Evolutionary conservation across 2,888 invertebrate genomes (phyloP), one percentile per base, ranked within the genome.

Genomic region (Netelia fuscicornis): DNA sequence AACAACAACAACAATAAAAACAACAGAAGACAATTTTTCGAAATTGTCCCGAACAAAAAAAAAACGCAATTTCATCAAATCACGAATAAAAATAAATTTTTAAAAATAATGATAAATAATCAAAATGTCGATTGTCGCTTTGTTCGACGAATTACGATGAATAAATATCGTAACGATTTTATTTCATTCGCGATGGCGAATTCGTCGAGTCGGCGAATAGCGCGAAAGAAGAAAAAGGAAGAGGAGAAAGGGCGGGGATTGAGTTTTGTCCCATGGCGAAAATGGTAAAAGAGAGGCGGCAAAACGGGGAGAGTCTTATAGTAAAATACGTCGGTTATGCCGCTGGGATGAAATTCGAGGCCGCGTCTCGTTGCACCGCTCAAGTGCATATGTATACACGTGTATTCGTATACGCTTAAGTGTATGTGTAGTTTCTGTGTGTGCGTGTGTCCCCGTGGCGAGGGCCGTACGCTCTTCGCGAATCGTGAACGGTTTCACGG

Each of bases 311-410:
- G 52, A 20, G 60, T 25, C 65, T 67, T 44, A 25, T 56, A n/a
- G 60, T 60, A 23, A 56, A 58, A 72, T 30, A 44, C 77, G 44
- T 42, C 25, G 68, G 25, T 77, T 58, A 20, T 67, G 77, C 77
- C 58, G 77, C 67, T 77, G 48, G 77, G 82, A 84, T 84, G 86
- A 86, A 86, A 86, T 86, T 86, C 81, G 86, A 86, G 86, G 86
- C 85, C 86, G 80, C 71, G 64, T 71, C 64, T 79, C 79, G 79
- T 64, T 79, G 79, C 79, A 68, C 58, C 30, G 37, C 54, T 30
- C 30, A 30, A 30, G 30, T 30, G 30, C 30, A 42, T 56, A 56
- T 71, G 37, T 30, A 10, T 42, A 23, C 23, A 20, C 37, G n/a
- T 56, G 72, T 62, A 11, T 62, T 67, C 67, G 11, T 23, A n/a